A percentile compares a stretch with the other conserved stretches of the same genome.
Conservation (phyloP, 92 coral and sea anemone species). For the Blastomussa wellsi region DNA sequence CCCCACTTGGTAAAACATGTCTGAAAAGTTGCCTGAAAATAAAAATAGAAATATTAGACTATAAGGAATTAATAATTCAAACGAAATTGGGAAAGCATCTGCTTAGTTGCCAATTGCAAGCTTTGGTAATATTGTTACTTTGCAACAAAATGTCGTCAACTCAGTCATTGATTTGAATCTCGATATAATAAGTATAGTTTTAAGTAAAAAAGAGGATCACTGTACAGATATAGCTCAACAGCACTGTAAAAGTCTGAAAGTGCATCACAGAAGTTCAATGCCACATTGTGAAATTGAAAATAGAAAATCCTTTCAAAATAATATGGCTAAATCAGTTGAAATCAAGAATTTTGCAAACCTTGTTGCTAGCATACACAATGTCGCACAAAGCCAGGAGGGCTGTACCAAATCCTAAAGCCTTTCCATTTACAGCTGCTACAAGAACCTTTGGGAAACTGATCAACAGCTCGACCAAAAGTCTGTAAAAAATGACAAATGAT, state of each 20-base stretch:
- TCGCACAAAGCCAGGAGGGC: conserved; percentile 89
- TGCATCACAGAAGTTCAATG: neutral
- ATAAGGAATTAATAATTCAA: neutral
- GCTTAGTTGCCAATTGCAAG: too few species aligned
- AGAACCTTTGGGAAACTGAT: conserved; percentile 81
- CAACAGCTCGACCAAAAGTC: conserved; percentile 81
- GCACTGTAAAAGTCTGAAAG: neutral
- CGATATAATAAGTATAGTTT: too few species aligned
- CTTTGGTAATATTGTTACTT: too few species aligned
- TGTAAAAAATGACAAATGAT: conserved; percentile 20
- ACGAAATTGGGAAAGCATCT: too few species aligned
- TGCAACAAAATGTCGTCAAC: too few species aligned
- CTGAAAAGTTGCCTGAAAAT: conserved; percentile 78
- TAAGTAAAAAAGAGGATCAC: too few species aligned
- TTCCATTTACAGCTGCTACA: conserved; percentile 93
- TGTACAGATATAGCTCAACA: neutral
- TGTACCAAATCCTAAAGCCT: conserved; percentile 87
- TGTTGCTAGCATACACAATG: conserved; percentile 69
- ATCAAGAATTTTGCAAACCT: conserved; percentile 53
- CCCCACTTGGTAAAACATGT: conserved; percentile 96
- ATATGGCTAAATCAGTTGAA: neutral
- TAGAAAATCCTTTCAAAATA: neutral
- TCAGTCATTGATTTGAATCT: too few species aligned
- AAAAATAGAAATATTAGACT: neutral
- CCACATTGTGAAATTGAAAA: neutral